A percentile compares a stretch with the other conserved stretches of the same genome.
Evolutionary conservation across 2,888 invertebrate species (phyloP).

Genomic region (Cosmorhoe ocellata): DNA sequence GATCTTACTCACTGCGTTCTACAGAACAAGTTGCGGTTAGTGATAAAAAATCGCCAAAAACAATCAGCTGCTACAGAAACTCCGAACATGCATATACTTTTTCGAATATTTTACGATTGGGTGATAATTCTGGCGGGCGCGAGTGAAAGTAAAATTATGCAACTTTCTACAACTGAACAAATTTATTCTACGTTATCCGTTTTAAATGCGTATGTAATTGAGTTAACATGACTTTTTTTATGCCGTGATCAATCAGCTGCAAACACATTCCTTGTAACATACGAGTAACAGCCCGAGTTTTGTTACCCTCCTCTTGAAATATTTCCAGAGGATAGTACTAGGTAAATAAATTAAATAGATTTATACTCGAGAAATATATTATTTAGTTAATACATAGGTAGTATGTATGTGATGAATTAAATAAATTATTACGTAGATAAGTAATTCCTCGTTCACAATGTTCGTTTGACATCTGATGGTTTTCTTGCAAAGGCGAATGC

Average conservation of each 20-base stretch:
- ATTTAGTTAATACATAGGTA: neutral
- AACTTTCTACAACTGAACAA: conserved; percentile 70
- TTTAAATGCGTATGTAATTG: conserved; percentile 38
- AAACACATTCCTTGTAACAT: conserved; percentile 7
- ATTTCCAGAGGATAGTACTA: neutral
- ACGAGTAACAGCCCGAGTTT: no score
- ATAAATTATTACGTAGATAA: no score
- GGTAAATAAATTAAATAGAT: no score
- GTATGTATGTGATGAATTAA: neutral
- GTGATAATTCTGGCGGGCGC: conserved; percentile 59
- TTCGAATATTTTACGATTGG: conserved; percentile 66
- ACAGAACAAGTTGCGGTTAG: conserved; percentile 53
- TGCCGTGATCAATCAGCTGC: conserved; percentile 11
- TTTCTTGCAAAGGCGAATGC: no score
- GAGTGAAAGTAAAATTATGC: conserved; percentile 80
- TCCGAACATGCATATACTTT: conserved; percentile 64
- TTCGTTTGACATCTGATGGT: no score
- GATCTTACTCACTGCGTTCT: conserved; percentile 48
- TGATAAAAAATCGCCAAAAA: conserved; percentile 39
- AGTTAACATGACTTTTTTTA: conserved; percentile 31
- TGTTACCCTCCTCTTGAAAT: no score
- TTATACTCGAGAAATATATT: no score
- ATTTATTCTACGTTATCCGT: conserved; percentile 42
- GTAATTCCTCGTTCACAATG: no score
- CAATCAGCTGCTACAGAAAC: conserved; percentile 55